A percentile compares a stretch with the other conserved stretches of the same genome.
Conservation (phyloP, 2,797 vertebrate species). For the Malurus splendens region DNA sequence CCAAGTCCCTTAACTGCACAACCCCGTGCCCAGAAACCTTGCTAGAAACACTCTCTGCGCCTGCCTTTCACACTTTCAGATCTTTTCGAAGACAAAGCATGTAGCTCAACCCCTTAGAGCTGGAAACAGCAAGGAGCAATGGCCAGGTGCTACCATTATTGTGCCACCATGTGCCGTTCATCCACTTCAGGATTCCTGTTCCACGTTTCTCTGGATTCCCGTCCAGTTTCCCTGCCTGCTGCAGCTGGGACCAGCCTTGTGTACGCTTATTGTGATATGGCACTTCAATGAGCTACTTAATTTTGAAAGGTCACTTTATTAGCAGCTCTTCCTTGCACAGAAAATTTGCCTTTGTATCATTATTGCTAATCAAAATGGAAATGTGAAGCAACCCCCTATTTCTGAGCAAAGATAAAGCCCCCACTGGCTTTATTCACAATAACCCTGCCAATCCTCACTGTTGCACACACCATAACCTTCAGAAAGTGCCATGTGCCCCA, state of each 20-base stretch:
- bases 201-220: background rate
- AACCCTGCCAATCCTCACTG: constrained; percentile 41
- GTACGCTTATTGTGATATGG: background rate
- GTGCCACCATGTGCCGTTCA: background rate
- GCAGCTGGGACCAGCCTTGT: constrained; percentile 39
- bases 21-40: background rate
- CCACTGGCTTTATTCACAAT: constrained; percentile 50
- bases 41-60: background rate
- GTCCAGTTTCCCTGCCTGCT: background rate
- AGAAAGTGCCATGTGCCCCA: constrained; percentile 45
- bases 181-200: background rate
- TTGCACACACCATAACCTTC: constrained; percentile 36
- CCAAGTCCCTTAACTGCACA: background rate
- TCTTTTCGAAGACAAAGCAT: background rate
- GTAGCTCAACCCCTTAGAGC: background rate
- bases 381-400: constrained; percentile 37
- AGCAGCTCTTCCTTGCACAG: constrained; percentile 38
- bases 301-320: constrained; percentile 65
- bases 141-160: background rate
- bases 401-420: constrained; percentile 40
- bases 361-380: constrained; percentile 65
- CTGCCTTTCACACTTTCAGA: background rate
- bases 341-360: constrained; percentile 58
- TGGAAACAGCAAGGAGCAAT: background rate
- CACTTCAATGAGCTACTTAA: constrained; percentile 46